Base-by-base conservation (phyloP, 2,888 invertebrate species). In the Germaria angustata region DNA sequence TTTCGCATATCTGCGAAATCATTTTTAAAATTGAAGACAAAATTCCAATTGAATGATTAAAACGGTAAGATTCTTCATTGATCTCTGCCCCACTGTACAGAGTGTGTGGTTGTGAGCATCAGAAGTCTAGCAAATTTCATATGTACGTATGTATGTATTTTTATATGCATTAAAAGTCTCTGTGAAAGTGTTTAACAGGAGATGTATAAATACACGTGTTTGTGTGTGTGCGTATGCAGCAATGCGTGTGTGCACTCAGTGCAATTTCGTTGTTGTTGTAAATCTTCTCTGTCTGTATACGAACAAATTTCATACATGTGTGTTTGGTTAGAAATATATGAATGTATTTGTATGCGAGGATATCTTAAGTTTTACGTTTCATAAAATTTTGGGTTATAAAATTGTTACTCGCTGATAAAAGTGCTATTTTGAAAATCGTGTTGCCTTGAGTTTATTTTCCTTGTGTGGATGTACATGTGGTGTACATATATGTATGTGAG, bases 321-420 rank as follows among this genome's bases (percentile, higher is more conserved):
- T 15, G 15, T 17, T 15, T 6, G n/a, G 5, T 15, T 41, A 55
- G 8, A 44, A 80, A 22, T 49, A 22, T 84, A 13, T 20, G 36
- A 34, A 7, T 20, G 6, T 79, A 66, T 36, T 17, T 85, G 71
- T 80, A 69, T 81, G 63, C 57, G 69, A 57, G 77, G 76, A 71
- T 81, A 66, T 89, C 89, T 87, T 87, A 85, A 87, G 88, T 88
- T 88, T 89, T 87, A 89, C 89, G 88, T 89, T 88, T 88, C 89
- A 89, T 89, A 89, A 89, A 89, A 89, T 88, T 88, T 87, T 86
- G 80, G 87, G 83, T 85, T 84, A 80, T 85, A 86, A 86, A 86
- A 86, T 86, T 87, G 85, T 79, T 75, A 77, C 53, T 57, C 82
- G 66, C 76, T 80, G 85, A 80, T 84, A 84, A 85, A 84, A 84